phyloP scores from a whole-genome alignment of 2,113 vertebrate genomes.

The Oreochromis spilurus region DNA sequence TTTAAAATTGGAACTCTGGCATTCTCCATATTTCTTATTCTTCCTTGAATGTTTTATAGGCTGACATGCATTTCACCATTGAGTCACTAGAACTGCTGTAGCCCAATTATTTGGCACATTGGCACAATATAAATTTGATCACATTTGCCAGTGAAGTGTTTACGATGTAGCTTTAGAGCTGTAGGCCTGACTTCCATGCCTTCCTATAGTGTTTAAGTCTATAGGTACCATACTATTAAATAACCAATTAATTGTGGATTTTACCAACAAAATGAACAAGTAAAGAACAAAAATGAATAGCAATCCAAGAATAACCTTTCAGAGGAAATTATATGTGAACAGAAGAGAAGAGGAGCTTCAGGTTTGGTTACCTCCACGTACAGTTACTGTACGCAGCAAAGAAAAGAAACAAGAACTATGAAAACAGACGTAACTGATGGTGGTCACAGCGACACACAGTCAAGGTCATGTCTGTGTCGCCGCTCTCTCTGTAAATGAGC shows the following conservation, averaged over 20 bases:
- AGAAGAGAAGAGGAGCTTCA: neutral
- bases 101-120: neutral
- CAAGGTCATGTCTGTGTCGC: conserved; percentile 19
- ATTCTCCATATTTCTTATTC: neutral
- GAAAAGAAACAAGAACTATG: neutral
- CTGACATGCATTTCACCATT: neutral
- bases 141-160: neutral
- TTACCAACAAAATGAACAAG: neutral
- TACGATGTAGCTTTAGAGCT: neutral
- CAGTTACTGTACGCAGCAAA: neutral
- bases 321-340: neutral
- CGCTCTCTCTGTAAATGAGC: conserved; percentile 18
- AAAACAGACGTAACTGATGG: neutral
- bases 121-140: neutral
- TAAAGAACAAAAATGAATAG: neutral
- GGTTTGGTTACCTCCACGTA: neutral
- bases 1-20: neutral
- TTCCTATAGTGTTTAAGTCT: neutral
- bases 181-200: neutral
- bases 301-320: neutral
- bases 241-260: neutral
- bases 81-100: neutral
- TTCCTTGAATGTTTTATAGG: neutral
- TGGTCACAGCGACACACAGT: neutral
- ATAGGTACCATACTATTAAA: neutral